phyloP scores from a whole-genome alignment of 53 echinoderm and acorn worm genomes.

The Arbacia lixula region DNA sequence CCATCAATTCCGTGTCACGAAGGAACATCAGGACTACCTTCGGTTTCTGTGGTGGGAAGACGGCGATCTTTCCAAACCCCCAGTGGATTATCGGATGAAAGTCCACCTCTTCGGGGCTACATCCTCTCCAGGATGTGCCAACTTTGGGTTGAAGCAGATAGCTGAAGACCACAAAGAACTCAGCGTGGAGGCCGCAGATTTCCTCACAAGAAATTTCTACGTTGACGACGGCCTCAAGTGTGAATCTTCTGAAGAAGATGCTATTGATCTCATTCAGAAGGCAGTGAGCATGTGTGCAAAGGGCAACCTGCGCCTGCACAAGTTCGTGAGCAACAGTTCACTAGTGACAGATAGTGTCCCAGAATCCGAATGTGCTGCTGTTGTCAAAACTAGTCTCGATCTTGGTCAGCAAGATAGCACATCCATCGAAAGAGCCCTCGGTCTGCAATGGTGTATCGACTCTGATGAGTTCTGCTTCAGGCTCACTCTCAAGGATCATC shows the following conservation, averaged over 20 bases:
- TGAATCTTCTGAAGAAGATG: slow-evolving; percentile 16
- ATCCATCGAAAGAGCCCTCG: slow-evolving; percentile 67
- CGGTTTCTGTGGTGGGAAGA: slow-evolving; percentile 67
- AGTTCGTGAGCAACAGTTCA: slow-evolving; percentile 64
- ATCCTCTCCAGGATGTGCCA: slow-evolving; percentile 70
- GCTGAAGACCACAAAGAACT: slow-evolving; percentile 53
- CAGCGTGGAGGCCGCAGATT: slow-evolving; percentile 55
- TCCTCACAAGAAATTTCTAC: slow-evolving; percentile 72
- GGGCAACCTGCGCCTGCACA: slow-evolving; percentile 67
- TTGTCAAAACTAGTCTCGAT: no score
- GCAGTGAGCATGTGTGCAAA: slow-evolving; percentile 35
- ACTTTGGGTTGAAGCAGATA: slow-evolving; percentile 66
- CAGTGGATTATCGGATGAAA: slow-evolving; percentile 54
- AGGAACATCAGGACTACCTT: slow-evolving; percentile 56
- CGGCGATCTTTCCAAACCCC: slow-evolving; percentile 40
- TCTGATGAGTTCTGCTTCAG: slow-evolving; percentile 62
- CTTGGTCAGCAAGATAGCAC: background rate
- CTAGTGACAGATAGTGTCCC: slow-evolving; percentile 58
- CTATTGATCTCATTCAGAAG: slow-evolving; percentile 15
- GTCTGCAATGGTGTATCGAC: slow-evolving; percentile 66
- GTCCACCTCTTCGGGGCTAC: slow-evolving; percentile 64
- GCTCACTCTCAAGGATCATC: slow-evolving; percentile 9
- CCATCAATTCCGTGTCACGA: slow-evolving; percentile 61
- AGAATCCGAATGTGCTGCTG: slow-evolving; percentile 41
- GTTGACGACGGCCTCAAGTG: slow-evolving; percentile 67